A percentile compares a stretch with the other conserved stretches of the same genome.
Evolutionary conservation across 2,888 invertebrate genomes (phyloP).

Genomic region (Rugalucina vietnamica): DNA sequence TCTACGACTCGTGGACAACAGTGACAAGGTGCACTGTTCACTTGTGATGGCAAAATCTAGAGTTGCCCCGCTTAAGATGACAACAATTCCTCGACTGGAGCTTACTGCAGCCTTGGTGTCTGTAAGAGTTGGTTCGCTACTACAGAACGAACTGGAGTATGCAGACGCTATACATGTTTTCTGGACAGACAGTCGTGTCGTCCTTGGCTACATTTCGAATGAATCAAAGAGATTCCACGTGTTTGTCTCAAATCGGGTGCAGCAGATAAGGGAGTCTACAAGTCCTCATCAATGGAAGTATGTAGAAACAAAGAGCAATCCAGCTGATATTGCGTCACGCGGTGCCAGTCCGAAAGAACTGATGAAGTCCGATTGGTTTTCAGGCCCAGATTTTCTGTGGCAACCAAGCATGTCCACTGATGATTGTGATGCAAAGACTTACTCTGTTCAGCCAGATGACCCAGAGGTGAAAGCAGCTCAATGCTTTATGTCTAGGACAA

Average conservation of each 20-base stretch:
- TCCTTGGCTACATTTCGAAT: conserved; percentile 33
- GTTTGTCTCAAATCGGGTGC: conserved; percentile 45
- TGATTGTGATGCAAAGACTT: not conserved
- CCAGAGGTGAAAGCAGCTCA: conserved; percentile 20
- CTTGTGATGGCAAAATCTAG: conserved; percentile 43
- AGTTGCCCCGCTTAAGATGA: conserved; percentile 29
- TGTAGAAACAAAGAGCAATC: conserved; percentile 43
- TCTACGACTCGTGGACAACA: not conserved
- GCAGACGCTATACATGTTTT: not conserved
- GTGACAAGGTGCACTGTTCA: conserved; percentile 17
- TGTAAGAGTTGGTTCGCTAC: conserved; percentile 6
- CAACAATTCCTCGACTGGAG: conserved; percentile 35
- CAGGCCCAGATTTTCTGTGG: conserved; percentile 36
- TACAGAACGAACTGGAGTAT: conserved; percentile 12
- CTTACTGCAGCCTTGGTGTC: conserved; percentile 28
- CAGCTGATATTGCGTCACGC: conserved; percentile 56
- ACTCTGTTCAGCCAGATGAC: conserved; percentile 14
- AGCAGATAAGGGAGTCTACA: conserved; percentile 27
- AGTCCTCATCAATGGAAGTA: conserved; percentile 39
- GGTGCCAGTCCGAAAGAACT: conserved; percentile 27
- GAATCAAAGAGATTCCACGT: conserved; percentile 43
- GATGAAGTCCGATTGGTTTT: conserved; percentile 14
- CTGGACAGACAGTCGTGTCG: conserved; percentile 24
- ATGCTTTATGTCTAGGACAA: not conserved
- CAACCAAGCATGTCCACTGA: not conserved